A percentile compares a stretch with the other conserved stretches of the same genome.
These are phyloP conservation scores for Calycopis cecrops DNA, from an alignment of 1,140 invertebrate genomes.

Conservation along the genomic window DNA sequence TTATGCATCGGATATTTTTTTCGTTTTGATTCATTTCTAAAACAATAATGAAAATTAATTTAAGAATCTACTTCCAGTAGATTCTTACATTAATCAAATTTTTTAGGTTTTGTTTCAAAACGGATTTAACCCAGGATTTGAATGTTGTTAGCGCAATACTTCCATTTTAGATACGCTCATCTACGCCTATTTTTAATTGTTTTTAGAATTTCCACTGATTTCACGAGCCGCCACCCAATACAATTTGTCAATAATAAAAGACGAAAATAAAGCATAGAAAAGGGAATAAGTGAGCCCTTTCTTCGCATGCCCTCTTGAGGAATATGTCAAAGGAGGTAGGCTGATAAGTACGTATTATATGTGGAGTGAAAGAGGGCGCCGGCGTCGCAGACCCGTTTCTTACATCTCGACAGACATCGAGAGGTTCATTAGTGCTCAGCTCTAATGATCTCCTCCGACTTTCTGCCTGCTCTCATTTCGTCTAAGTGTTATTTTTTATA, in stretches of 20 bases:
- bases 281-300: constrained; percentile 1
- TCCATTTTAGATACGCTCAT: no score
- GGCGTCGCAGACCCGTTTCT: constrained; percentile 35
- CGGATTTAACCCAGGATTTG: no score
- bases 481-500: background rate
- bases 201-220: no score
- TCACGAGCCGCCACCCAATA: background rate
- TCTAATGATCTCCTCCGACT: constrained; percentile 49
- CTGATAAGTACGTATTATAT: constrained; percentile 17
- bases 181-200: no score
- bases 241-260: background rate
- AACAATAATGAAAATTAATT: no score
- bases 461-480: background rate
- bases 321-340: constrained; percentile 5
- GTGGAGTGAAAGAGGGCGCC: constrained; percentile 11
- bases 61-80: no score
- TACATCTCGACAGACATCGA: constrained; percentile 42
- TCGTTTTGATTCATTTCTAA: no score
- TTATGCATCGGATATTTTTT: no score
- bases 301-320: background rate
- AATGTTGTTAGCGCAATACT: no score
- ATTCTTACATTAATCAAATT: no score
- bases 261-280: no score
- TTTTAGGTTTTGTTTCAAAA: no score
- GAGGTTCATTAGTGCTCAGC: constrained; percentile 61